These are phyloP conservation scores for Lingula anatina DNA, from an alignment of 2,888 invertebrate species.

Conservation along the genomic window DNA sequence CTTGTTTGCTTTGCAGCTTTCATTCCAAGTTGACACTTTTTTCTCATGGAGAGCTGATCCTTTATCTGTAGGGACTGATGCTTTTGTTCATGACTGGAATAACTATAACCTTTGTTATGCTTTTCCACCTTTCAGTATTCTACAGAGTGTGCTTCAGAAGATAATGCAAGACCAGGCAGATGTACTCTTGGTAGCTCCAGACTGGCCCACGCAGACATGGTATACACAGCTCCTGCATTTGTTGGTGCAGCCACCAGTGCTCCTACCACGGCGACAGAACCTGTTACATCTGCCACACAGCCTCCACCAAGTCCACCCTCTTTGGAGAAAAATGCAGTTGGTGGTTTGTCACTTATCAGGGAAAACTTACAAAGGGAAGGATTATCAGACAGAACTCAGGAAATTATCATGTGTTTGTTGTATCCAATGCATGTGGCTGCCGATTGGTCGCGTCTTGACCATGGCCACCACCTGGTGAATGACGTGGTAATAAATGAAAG, in stretches of 20 bases:
- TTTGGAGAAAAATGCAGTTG: not conserved
- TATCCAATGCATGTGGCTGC: too few relatives aligned
- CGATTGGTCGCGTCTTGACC: too few relatives aligned
- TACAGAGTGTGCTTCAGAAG: constrained; percentile 1
- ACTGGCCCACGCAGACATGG: constrained; percentile 2
- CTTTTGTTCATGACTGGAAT: constrained; percentile 10
- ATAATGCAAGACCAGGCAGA: not conserved
- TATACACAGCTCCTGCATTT: not conserved
- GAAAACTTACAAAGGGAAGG: not conserved
- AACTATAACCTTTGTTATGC: constrained; percentile 4
- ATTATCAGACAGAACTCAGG: not conserved
- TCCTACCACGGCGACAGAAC: constrained; percentile 2
- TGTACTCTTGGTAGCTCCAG: not conserved
- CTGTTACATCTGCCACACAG: constrained; percentile 4
- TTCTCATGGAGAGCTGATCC: constrained; percentile 9
- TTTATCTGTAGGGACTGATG: constrained; percentile 6
- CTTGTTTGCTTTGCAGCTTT: constrained; percentile 11
- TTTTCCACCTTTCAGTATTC: constrained; percentile 12
- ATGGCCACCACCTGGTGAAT: too few relatives aligned
- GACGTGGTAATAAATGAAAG: too few relatives aligned
- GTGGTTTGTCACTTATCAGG: not conserved
- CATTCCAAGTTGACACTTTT: constrained; percentile 6
- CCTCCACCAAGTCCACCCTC: too few relatives aligned
- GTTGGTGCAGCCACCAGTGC: not conserved
- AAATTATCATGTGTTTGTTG: not conserved